Evolutionary conservation across 2,888 invertebrate species (phyloP).

Genomic region (Chouioia cunea): DNA sequence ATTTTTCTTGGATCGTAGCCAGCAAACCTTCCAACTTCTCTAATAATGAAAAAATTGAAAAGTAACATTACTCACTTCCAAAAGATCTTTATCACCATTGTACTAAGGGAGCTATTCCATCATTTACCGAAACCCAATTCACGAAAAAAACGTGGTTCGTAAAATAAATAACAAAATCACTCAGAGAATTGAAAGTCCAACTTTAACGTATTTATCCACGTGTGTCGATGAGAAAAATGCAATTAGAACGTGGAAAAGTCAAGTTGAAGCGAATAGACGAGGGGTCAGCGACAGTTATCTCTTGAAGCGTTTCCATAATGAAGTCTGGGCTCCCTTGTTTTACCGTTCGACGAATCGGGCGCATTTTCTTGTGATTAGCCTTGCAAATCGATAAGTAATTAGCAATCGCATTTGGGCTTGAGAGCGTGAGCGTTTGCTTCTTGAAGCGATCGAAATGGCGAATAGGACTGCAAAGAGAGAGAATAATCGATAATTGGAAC

Average conservation of each 20-base stretch:
- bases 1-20: no score
- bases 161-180: no score
- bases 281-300: no score
- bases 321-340: slow-evolving; percentile 9
- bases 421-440: slow-evolving; percentile 28
- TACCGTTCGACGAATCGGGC: slow-evolving; percentile 15
- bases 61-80: background rate
- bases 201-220: no score
- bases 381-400: slow-evolving; percentile 49
- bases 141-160: no score
- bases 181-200: no score
- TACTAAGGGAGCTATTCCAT: background rate
- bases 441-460: slow-evolving; percentile 34
- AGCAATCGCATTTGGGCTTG: slow-evolving; percentile 42
- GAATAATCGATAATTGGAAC: slow-evolving; percentile 33
- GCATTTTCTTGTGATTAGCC: slow-evolving; percentile 45
- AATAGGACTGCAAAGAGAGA: slow-evolving; percentile 2
- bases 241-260: no score
- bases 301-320: no score
- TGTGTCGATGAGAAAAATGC: no score
- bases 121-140: no score
- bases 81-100: background rate
- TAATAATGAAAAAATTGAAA: slow-evolving; percentile 5
- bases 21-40: slow-evolving; percentile 1
- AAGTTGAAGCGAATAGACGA: no score